phyloP scores from a whole-genome alignment of 2,888 invertebrate genomes.

The Candidula unifasciata region DNA sequence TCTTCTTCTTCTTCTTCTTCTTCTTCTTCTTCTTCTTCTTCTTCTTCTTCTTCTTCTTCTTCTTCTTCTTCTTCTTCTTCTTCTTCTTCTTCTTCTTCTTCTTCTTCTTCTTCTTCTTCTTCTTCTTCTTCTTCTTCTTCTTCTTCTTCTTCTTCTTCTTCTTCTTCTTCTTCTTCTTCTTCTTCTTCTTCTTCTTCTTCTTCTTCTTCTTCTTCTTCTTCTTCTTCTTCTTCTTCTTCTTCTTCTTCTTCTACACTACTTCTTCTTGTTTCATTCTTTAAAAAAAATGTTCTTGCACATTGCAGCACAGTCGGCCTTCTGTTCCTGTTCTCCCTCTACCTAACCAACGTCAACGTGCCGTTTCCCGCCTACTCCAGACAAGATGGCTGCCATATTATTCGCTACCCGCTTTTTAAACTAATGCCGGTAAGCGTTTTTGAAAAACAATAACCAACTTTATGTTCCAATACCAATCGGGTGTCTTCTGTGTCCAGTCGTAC shows the following conservation, averaged over 20 bases:
- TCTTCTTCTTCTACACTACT: too few relatives aligned
- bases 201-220: too few relatives aligned
- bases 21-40: too few relatives aligned
- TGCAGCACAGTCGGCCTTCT: constrained; percentile 65
- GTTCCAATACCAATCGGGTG: constrained; percentile 16
- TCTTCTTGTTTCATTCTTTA: neutral
- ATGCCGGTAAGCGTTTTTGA: constrained; percentile 83
- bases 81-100: too few relatives aligned
- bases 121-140: neutral
- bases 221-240: too few relatives aligned
- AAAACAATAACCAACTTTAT: neutral
- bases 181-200: too few relatives aligned
- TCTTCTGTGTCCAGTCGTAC: constrained; percentile 4
- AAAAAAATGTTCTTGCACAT: neutral
- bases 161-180: too few relatives aligned
- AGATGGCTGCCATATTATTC: constrained; percentile 81
- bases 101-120: too few relatives aligned
- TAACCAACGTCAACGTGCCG: constrained; percentile 67
- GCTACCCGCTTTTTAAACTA: constrained; percentile 86
- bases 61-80: too few relatives aligned
- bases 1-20: too few relatives aligned
- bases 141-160: too few relatives aligned
- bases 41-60: too few relatives aligned
- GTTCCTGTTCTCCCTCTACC: constrained; percentile 73
- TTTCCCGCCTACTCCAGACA: constrained; percentile 77